Percentiles rank a stretch among this genome's conserved stretches.
These are phyloP conservation scores for Sebastolobus alascanus DNA, from an alignment of 2,797 vertebrate species.

Conservation along the genomic window DNA sequence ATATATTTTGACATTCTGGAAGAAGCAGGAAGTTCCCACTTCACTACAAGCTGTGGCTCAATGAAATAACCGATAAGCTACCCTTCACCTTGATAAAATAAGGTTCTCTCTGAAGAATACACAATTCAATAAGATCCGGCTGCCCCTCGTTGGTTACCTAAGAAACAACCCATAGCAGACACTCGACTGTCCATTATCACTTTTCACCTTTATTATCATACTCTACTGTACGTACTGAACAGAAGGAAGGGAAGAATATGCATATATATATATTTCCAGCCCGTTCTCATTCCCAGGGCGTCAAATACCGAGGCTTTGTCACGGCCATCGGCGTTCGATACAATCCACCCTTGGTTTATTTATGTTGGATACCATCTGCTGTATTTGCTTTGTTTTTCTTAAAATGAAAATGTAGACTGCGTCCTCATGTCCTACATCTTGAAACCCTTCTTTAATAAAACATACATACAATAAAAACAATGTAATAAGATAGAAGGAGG, in stretches of 20 bases:
- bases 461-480: no score
- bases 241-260: neutral
- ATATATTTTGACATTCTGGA: neutral
- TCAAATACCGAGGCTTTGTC: no score
- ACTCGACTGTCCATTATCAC: neutral
- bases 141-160: neutral
- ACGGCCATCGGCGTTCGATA: no score
- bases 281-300: no score
- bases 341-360: neutral
- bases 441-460: no score
- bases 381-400: neutral
- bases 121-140: neutral
- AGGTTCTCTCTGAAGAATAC: neutral
- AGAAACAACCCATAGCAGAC: neutral
- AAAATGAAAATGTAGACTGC: neutral
- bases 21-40: neutral
- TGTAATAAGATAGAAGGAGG: no score
- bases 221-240: no score
- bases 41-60: neutral
- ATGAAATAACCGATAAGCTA: neutral
- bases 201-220: neutral
- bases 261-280: neutral
- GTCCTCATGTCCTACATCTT: accelerated
- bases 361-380: neutral
- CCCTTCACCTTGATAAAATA: neutral